Conservation (phyloP, 2,888 invertebrate genomes). For the Lochmaea crataegi region DNA sequence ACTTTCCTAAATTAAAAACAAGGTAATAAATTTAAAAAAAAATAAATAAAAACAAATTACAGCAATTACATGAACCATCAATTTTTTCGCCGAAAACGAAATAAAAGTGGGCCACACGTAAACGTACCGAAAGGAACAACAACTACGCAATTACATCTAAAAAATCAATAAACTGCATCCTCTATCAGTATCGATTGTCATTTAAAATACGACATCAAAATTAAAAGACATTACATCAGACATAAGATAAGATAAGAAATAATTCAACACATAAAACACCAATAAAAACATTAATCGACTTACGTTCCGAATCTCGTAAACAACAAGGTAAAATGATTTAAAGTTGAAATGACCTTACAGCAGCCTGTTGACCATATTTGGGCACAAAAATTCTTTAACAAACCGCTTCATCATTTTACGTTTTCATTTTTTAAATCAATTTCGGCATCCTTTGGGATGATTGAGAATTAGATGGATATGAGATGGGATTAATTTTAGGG, state of each 20-base stretch:
- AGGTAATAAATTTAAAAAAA: not conserved
- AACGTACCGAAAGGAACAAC: too few relatives aligned
- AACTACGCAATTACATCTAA: slow-evolving; percentile 2
- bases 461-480: not conserved
- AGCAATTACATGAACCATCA: slow-evolving; percentile 2
- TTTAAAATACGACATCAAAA: not conserved
- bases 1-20: slow-evolving; percentile 2
- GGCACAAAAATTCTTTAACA: slow-evolving; percentile 35
- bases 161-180: slow-evolving; percentile 14
- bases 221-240: not conserved
- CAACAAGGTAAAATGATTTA: slow-evolving; percentile 38
- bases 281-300: slow-evolving; percentile 24
- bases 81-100: not conserved
- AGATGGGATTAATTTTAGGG: slow-evolving; percentile 6
- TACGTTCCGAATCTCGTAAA: slow-evolving; percentile 32
- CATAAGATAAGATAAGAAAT: slow-evolving; percentile 8
- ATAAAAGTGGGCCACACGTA: slow-evolving; percentile 10
- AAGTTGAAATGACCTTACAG: slow-evolving; percentile 43
- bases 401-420: slow-evolving; percentile 15
- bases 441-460: not conserved
- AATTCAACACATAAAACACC: slow-evolving; percentile 20
- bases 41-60: slow-evolving; percentile 17
- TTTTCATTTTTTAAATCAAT: not conserved
- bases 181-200: slow-evolving; percentile 4
- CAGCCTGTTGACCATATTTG: slow-evolving; percentile 45